Conservation (phyloP, 1,140 invertebrate genomes). For the Magallana angulata region DNA sequence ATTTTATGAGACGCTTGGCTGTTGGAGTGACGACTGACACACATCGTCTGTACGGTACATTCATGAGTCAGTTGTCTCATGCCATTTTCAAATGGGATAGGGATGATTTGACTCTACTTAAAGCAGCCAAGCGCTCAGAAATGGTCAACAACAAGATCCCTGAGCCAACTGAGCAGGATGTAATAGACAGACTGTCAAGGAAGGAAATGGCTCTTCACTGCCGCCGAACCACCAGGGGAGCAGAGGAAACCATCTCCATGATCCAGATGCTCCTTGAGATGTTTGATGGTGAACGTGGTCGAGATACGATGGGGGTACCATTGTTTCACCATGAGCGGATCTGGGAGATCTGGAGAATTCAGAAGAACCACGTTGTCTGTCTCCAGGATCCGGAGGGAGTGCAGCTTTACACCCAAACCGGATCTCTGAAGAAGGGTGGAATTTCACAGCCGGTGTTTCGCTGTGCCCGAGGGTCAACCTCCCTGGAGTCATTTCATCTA, state of each 20-base stretch:
- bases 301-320: conserved; percentile 61
- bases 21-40: conserved; percentile 49
- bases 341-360: conserved; percentile 53
- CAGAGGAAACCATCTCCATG: conserved; percentile 50
- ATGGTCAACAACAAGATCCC: neutral
- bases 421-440: conserved; percentile 56
- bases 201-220: conserved; percentile 64
- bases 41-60: conserved; percentile 55
- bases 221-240: conserved; percentile 56
- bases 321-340: conserved; percentile 50
- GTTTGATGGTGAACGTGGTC: conserved; percentile 46
- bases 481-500: conserved; percentile 51
- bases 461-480: conserved; percentile 45
- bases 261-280: conserved; percentile 50
- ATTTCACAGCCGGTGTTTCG: conserved; percentile 45
- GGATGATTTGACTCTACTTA: neutral
- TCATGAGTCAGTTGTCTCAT: conserved; percentile 40
- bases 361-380: conserved; percentile 60
- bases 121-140: neutral
- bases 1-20: conserved; percentile 63
- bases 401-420: conserved; percentile 60
- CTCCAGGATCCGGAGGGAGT: conserved; percentile 64
- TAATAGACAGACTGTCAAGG: neutral
- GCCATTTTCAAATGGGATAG: conserved; percentile 26
- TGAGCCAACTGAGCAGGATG: neutral